A percentile compares a stretch with the other conserved stretches of the same genome.
Evolutionary conservation across 2,113 vertebrate genomes (phyloP).

Genomic region (Sinocyclocheilus anophthalmus): DNA sequence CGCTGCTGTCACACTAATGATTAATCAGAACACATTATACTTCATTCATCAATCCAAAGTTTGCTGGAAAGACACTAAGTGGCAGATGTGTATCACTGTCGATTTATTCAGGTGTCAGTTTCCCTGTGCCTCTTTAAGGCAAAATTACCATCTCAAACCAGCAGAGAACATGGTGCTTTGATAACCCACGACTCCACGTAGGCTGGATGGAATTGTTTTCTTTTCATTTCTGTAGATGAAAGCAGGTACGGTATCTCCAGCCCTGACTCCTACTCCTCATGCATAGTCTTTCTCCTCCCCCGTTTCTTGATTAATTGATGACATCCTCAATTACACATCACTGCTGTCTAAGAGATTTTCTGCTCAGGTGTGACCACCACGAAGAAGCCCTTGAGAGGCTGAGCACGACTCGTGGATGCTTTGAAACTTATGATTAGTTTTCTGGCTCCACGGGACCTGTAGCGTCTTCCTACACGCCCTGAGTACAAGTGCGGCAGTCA

Average conservation of each 20-base stretch:
- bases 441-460: slow-evolving; percentile 37
- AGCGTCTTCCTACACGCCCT: slow-evolving; percentile 35
- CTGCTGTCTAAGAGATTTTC: slow-evolving; percentile 44
- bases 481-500: slow-evolving; percentile 36
- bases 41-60: slow-evolving; percentile 27
- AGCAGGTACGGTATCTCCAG: slow-evolving; percentile 31
- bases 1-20: slow-evolving; percentile 21
- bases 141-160: slow-evolving; percentile 48
- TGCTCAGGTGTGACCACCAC: slow-evolving; percentile 27
- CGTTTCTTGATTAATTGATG: slow-evolving; percentile 58
- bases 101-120: slow-evolving; percentile 31
- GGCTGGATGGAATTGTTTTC: slow-evolving; percentile 11
- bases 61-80: slow-evolving; percentile 9
- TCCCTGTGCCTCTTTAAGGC: slow-evolving; percentile 33
- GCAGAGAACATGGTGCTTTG: slow-evolving; percentile 31
- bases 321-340: slow-evolving; percentile 56
- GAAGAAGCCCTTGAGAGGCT: slow-evolving; percentile 41
- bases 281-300: slow-evolving; percentile 14
- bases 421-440: slow-evolving; percentile 53
- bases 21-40: slow-evolving; percentile 21
- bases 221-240: slow-evolving; percentile 52
- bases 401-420: slow-evolving; percentile 44
- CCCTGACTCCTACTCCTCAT: not conserved
- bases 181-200: slow-evolving; percentile 12
- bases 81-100: slow-evolving; percentile 33